A percentile compares a stretch with the other conserved stretches of the same genome.
These are phyloP conservation scores for Myodes glareolus DNA, from an alignment of 2,113 vertebrate species.

Conservation along the genomic window DNA sequence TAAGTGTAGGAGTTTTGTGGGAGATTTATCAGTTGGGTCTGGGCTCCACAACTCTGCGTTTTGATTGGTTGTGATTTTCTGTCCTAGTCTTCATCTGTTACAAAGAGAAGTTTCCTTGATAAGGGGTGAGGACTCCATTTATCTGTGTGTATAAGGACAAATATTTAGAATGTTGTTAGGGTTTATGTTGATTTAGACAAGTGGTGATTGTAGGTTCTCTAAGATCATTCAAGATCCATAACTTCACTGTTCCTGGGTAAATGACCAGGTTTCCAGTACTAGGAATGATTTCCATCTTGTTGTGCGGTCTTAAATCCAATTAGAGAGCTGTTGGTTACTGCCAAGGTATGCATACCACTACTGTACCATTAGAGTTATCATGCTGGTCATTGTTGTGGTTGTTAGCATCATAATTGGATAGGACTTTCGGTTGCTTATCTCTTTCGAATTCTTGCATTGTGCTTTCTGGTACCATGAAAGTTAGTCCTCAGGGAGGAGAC, in stretches of 20 bases:
- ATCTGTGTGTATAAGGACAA: not conserved
- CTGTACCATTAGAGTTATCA: not conserved
- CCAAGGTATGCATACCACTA: not conserved
- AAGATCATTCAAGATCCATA: not conserved
- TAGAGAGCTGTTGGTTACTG: not conserved
- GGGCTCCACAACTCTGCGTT: not conserved
- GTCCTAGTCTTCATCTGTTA: not conserved
- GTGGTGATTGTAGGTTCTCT: not conserved
- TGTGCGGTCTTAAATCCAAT: not conserved
- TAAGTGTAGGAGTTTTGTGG: not conserved
- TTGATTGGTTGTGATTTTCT: not conserved
- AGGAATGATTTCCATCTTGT: not conserved
- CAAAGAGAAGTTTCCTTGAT: not conserved
- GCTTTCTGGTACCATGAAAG: not conserved
- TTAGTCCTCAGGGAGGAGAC: not conserved
- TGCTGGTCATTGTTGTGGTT: not conserved
- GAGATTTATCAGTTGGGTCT: not conserved
- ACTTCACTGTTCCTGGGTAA: not conserved
- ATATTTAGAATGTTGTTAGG: not conserved
- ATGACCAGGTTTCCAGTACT: not conserved
- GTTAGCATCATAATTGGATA: not conserved
- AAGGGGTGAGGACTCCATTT: not conserved
- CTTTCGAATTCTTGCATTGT: not conserved
- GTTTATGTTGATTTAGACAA: not conserved
- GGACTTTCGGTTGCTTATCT: not conserved